Conservation (phyloP, 2,113 vertebrate genomes). For the Micromys minutus region DNA sequence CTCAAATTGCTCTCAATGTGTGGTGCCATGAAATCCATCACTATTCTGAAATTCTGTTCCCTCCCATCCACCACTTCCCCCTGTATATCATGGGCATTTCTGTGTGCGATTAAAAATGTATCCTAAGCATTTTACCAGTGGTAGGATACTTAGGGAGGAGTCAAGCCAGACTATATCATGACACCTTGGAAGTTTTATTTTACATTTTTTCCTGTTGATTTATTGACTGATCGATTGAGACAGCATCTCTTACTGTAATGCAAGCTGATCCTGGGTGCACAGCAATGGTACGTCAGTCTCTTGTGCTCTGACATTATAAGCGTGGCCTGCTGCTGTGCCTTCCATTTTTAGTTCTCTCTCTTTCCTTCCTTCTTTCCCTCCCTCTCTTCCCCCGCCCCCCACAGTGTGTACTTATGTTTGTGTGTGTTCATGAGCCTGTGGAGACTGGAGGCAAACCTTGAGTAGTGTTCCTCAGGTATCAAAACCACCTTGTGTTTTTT, state of each 20-base stretch:
- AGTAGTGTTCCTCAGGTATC: background rate
- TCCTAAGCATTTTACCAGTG: constrained; percentile 9
- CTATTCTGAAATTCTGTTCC: background rate
- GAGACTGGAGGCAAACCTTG: no score
- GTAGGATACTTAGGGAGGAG: background rate
- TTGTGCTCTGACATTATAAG: background rate
- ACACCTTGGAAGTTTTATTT: background rate
- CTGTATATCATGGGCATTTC: background rate
- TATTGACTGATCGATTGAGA: background rate
- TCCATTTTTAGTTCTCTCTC: background rate
- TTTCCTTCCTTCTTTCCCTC: no score
- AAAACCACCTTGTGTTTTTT: background rate
- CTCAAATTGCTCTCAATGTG: background rate
- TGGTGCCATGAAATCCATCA: background rate
- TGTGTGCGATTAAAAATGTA: background rate
- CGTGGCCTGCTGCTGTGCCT: background rate
- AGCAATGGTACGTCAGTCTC: background rate
- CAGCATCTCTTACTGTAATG: background rate
- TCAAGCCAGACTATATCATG: background rate
- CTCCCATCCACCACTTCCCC: background rate
- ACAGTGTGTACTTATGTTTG: background rate
- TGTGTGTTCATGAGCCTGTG: no score
- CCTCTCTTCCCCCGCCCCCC: background rate
- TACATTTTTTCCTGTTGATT: background rate
- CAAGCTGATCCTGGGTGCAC: background rate